Evolutionary conservation across 2,888 invertebrate species (phyloP), one percentile per base, ranked within the genome.

Genomic region (Aleiodes testaceus): DNA sequence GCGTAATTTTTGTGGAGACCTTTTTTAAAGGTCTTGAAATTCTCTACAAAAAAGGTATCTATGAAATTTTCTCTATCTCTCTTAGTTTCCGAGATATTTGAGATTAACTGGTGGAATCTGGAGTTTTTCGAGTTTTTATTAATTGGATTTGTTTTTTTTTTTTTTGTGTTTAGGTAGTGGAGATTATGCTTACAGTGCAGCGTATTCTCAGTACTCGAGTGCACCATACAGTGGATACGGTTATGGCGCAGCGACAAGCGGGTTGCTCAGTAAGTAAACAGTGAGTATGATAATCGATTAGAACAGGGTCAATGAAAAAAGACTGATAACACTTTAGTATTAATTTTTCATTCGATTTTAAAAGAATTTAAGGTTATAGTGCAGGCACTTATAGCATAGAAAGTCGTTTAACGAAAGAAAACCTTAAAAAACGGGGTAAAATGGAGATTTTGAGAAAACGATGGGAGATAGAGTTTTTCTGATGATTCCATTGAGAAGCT

Each of bases 151-250:
- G 70, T 49, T 68, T 69, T 66, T 59, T 76, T 69, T 80, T 70
- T 82, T 14, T 22, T 7, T 77, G 50, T 72, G 88, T 87, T 47
- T 85, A 92, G 92, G 92, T 79, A 91, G 92, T 74, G 91, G 91
- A 70, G 93, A 93, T 83, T 93, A 93, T 85, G 90, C 93, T 44
- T 93, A 93, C 84, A 92, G 91, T 84, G 91, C 93, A 70, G 91
- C 92, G 77, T 95, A 95, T 90, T 90, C 91, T 79, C 92, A 94
- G 84, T 94, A 94, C 87, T 93, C 93, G 71, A 92, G 93, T 72
- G 91, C 94, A 12, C 90, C 92, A 4, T 92, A 92, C 85, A 91
- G 91, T 73, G 91, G 92, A 72, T 92, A 92, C 80, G 91, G 91
- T 72, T 92, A 92, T 85, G 91, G 91, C 78, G 89, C 91, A 81